A percentile compares a stretch with the other conserved stretches of the same genome.
Conservation (phyloP, 2,797 vertebrate species). For the Pantherophis vulpinus region DNA sequence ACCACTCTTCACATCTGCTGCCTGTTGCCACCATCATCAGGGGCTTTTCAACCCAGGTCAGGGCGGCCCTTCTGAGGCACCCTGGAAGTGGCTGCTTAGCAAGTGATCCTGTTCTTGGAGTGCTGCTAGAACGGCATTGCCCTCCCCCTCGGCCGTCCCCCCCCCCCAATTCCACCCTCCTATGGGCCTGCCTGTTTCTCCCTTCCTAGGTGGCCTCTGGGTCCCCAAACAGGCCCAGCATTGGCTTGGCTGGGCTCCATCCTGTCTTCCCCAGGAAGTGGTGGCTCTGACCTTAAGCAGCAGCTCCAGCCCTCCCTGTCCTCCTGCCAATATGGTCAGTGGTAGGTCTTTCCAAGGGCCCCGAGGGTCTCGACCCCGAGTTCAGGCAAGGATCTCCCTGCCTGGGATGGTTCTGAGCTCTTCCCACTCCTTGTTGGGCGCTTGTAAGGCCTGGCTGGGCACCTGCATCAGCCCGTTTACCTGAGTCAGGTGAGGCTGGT, state of each 20-base stretch:
- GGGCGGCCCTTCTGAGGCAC: background rate
- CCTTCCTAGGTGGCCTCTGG: background rate
- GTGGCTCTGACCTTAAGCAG: background rate
- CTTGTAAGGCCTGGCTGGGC: background rate
- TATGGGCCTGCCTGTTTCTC: background rate
- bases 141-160: too few species aligned
- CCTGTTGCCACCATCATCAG: background rate
- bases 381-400: background rate
- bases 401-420: background rate
- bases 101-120: background rate
- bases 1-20: background rate
- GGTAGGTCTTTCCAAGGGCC: background rate
- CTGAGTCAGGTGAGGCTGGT: background rate
- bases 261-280: background rate
- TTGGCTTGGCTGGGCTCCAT: background rate
- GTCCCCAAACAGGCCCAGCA: background rate
- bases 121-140: background rate
- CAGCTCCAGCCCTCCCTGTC: background rate
- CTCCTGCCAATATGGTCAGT: background rate
- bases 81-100: background rate
- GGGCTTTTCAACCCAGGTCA: background rate
- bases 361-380: background rate
- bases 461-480: background rate
- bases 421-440: background rate
- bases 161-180: background rate